These are phyloP conservation scores for Campylorhamphus procurvoides DNA, from an alignment of 2,113 vertebrate species.

Conservation along the genomic window DNA sequence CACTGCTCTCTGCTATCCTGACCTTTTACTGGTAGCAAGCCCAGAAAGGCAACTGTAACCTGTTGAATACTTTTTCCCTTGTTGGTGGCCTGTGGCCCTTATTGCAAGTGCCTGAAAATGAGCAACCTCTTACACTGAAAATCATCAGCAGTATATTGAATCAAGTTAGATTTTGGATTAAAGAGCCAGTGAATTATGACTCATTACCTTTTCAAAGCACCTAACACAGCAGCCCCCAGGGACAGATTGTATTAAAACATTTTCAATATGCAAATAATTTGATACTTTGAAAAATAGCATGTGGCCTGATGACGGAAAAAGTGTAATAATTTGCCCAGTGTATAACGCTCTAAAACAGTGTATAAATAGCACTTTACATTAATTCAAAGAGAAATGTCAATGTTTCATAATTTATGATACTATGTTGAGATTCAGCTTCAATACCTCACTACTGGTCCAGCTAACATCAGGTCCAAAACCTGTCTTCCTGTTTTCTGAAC, in stretches of 20 bases:
- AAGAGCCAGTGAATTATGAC: conserved; percentile 32
- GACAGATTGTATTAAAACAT: conserved; percentile 24
- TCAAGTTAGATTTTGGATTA: conserved; percentile 7
- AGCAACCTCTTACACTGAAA: background rate
- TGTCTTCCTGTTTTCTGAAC: conserved; percentile 4
- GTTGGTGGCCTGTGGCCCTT: background rate
- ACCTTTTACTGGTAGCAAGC: background rate
- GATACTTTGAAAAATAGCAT: conserved; percentile 62
- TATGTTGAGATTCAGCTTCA: conserved; percentile 54
- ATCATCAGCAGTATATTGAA: background rate
- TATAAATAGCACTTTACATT: conserved; percentile 54
- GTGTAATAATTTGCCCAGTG: conserved; percentile 35
- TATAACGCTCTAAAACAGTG: background rate
- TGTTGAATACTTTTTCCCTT: background rate
- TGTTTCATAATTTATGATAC: conserved; percentile 68
- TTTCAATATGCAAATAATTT: conserved; percentile 65
- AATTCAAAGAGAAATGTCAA: conserved; percentile 65
- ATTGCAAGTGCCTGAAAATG: background rate
- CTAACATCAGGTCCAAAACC: conserved; percentile 52
- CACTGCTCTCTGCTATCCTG: background rate
- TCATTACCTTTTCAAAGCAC: conserved; percentile 18
- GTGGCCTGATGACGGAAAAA: conserved; percentile 27
- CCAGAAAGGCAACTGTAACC: background rate
- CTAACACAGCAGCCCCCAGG: background rate
- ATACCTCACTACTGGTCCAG: conserved; percentile 24